phyloP scores from a whole-genome alignment of 2,797 vertebrate genomes.

The Lutjanus argentimaculatus region DNA sequence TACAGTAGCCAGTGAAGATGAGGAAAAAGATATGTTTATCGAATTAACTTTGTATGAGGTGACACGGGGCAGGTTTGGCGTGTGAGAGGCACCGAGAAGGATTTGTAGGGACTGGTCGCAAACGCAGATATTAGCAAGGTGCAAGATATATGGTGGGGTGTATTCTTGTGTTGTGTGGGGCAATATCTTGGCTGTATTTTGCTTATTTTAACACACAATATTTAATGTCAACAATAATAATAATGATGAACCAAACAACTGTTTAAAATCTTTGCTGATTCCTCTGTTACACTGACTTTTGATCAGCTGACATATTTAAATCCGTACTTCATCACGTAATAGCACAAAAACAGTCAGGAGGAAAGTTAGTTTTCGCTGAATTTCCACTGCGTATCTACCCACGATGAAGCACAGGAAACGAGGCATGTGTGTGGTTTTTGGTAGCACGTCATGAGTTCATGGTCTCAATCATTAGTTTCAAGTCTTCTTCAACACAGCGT shows the following conservation, averaged over 20 bases:
- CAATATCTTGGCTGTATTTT: neutral
- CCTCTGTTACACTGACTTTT: neutral
- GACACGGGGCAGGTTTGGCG: neutral
- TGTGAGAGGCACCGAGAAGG: neutral
- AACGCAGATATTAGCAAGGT: neutral
- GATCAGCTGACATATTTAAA: neutral
- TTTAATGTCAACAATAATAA: neutral
- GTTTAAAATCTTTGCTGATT: neutral
- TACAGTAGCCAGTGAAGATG: conserved; percentile 49
- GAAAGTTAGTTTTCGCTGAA: too few species aligned
- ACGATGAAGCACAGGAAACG: too few species aligned
- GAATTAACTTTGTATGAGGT: neutral
- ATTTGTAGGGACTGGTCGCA: neutral
- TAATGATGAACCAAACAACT: neutral
- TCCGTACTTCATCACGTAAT: neutral
- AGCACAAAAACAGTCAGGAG: neutral
- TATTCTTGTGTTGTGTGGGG: neutral
- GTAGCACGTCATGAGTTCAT: too few species aligned
- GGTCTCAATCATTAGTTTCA: too few species aligned
- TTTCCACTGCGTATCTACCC: too few species aligned
- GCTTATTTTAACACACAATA: neutral
- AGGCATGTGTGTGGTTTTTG: too few species aligned
- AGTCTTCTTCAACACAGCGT: too few species aligned
- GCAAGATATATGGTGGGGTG: neutral
- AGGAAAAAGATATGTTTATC: conserved; percentile 19